Evolutionary conservation across 2,797 vertebrate genomes (phyloP).

Genomic region (Euphonia xanthogaster): DNA sequence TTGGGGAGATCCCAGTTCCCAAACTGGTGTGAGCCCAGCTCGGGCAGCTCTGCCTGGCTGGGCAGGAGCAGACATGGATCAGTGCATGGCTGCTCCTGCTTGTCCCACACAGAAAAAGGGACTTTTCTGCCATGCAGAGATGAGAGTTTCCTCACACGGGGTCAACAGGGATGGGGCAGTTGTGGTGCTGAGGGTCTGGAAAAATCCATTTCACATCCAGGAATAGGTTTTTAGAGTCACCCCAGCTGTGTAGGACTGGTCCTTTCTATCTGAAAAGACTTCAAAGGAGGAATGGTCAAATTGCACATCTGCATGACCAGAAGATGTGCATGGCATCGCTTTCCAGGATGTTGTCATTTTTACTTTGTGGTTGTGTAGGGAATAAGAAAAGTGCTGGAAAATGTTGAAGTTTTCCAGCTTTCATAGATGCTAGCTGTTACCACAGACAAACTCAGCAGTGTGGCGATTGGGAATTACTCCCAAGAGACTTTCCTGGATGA

Average conservation of each 20-base stretch:
- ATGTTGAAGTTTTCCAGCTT: background rate
- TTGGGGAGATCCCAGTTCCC: background rate
- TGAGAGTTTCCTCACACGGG: background rate
- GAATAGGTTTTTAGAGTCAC: background rate
- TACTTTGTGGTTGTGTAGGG: slow-evolving; percentile 4
- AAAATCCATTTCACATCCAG: background rate
- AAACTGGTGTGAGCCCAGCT: background rate
- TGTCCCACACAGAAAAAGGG: background rate
- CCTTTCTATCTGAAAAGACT: background rate
- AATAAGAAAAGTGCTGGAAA: background rate
- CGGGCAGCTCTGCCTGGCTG: background rate
- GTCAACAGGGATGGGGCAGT: background rate
- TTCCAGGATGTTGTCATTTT: slow-evolving; percentile 13
- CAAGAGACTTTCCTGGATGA: background rate
- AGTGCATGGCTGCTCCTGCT: background rate
- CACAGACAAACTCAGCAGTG: background rate
- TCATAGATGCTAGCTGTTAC: background rate
- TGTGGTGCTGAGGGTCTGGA: background rate
- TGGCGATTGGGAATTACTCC: background rate
- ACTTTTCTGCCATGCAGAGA: background rate
- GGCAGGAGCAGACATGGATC: background rate
- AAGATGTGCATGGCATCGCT: background rate
- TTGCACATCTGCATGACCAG: background rate
- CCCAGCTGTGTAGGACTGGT: background rate
- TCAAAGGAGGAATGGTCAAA: background rate